These are phyloP conservation scores for Hymenopus coronatus DNA, from an alignment of 2,888 invertebrate species.

Conservation along the genomic window DNA sequence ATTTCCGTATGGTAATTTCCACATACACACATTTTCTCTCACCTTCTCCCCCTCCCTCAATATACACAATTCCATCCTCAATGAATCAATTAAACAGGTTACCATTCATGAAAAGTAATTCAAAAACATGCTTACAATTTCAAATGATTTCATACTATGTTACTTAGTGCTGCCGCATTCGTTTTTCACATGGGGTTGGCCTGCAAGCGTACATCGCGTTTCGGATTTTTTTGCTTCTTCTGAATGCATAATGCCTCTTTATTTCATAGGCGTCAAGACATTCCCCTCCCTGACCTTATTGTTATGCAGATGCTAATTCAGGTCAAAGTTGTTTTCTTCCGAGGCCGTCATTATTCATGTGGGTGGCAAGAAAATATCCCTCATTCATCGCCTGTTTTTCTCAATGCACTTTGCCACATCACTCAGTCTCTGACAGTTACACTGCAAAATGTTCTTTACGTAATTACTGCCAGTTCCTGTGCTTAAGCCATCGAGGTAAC, in stretches of 20 bases:
- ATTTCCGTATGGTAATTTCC: too few species aligned
- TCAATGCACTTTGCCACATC: background rate
- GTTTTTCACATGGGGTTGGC: background rate
- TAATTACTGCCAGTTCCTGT: background rate
- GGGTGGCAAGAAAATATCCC: background rate
- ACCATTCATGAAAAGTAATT: too few species aligned
- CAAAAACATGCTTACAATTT: too few species aligned
- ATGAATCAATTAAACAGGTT: too few species aligned
- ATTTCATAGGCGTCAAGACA: background rate
- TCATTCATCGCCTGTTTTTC: background rate
- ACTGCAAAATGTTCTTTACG: background rate
- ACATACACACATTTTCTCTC: too few species aligned
- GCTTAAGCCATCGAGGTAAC: background rate
- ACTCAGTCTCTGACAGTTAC: background rate
- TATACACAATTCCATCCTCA: too few species aligned
- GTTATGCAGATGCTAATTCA: constrained; percentile 25
- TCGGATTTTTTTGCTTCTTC: background rate
- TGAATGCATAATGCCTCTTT: background rate
- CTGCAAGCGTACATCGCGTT: background rate
- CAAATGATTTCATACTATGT: too few species aligned
- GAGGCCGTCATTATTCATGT: constrained; percentile 23
- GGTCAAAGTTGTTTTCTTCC: constrained; percentile 12
- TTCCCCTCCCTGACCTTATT: constrained; percentile 2
- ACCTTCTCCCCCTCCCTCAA: too few species aligned
- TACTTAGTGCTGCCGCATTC: too few species aligned